Percentiles rank a stretch among this genome's conserved stretches.
phyloP scores from a whole-genome alignment of 1,140 invertebrate genomes.

The Formica selysi region DNA sequence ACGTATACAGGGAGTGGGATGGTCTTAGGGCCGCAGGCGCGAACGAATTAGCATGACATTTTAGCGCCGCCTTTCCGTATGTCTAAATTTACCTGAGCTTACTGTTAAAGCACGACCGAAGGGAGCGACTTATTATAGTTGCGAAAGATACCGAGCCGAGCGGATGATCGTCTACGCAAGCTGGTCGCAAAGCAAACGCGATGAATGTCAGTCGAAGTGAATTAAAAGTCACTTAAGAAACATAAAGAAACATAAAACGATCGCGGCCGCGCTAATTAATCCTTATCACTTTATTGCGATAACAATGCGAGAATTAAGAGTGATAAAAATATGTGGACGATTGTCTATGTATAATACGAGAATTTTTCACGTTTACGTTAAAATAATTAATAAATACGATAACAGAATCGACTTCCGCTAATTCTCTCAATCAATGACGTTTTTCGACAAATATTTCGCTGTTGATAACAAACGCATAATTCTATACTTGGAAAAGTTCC shows the following conservation, averaged over 20 bases:
- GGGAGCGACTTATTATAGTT: conserved; percentile 53
- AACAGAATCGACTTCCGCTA: not conserved
- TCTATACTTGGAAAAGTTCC: not conserved
- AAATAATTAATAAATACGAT: not conserved
- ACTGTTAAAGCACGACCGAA: conserved; percentile 42
- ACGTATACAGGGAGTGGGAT: conserved; percentile 27
- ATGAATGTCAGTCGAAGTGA: conserved; percentile 16
- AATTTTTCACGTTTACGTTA: not conserved
- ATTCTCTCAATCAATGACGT: not conserved
- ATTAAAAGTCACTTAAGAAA: not conserved
- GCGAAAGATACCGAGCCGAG: conserved; percentile 55
- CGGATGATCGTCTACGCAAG: conserved; percentile 41
- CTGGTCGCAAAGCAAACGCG: not conserved
- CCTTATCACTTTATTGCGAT: not conserved
- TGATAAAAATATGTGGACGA: conserved; percentile 1
- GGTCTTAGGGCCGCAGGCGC: conserved; percentile 57
- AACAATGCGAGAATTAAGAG: not conserved
- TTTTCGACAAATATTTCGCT: not conserved
- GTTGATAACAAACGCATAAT: not conserved
- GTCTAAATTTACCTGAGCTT: conserved; percentile 46
- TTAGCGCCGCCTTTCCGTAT: conserved; percentile 61
- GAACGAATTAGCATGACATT: conserved; percentile 58
- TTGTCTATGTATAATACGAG: not conserved
- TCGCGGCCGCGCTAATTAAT: not conserved
- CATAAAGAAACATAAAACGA: not conserved